phyloP scores from a whole-genome alignment of 23 tunicate genomes.

The Pegea sp. region DNA sequence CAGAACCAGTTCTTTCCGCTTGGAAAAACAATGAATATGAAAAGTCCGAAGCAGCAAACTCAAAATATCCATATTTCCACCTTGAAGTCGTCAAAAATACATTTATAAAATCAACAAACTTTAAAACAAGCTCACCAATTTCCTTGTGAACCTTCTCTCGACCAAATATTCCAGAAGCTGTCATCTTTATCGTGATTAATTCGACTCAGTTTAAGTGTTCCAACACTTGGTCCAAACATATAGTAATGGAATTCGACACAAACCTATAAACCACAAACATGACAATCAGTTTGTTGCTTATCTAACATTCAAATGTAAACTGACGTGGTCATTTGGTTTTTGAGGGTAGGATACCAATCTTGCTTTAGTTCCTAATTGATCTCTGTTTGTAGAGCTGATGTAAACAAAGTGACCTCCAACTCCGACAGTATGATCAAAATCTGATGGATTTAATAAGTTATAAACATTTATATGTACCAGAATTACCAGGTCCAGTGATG shows the following conservation, averaged over 20 bases:
- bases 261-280: no score
- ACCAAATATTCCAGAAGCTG: conserved; percentile 40
- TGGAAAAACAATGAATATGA: conserved; percentile 33
- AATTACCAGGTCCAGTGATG: conserved; percentile 72
- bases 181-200: conserved; percentile 26
- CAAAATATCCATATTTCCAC: conserved; percentile 62
- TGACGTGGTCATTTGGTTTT: no score
- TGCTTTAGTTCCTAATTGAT: conserved; percentile 13
- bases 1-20: conserved; percentile 29
- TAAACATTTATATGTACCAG: neutral
- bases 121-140: conserved; percentile 21
- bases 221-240: conserved; percentile 89
- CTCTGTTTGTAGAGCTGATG: conserved; percentile 34
- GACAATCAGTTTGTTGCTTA: no score
- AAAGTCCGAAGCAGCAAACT: conserved; percentile 8
- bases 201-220: conserved; percentile 39
- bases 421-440: conserved; percentile 70
- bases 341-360: conserved; percentile 49
- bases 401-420: conserved; percentile 51
- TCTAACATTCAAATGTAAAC: no score
- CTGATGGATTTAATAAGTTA: conserved; percentile 5
- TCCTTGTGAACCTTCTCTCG: conserved; percentile 62
- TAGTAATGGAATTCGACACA: conserved; percentile 70
- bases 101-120: neutral
- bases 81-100: conserved; percentile 2